Percentiles rank a stretch among this genome's conserved stretches.
These are phyloP conservation scores for Amblyornis subalaris DNA, from an alignment of 2,113 vertebrate species.

Conservation along the genomic window DNA sequence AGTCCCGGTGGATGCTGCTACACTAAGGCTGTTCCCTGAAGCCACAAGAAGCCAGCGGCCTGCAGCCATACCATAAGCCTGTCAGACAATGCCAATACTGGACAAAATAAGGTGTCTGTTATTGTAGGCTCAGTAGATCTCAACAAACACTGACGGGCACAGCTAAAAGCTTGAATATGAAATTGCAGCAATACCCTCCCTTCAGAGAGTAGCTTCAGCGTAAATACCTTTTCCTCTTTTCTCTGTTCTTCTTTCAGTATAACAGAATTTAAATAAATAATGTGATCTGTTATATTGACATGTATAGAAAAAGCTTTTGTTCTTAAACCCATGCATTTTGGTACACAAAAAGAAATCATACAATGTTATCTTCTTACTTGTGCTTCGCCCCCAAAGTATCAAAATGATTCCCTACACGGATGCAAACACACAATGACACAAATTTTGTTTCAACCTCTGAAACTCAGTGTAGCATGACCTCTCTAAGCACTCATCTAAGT, in stretches of 20 bases:
- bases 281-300: fast-evolving
- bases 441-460: conserved; percentile 6
- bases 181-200: background rate
- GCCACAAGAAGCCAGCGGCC: background rate
- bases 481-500: background rate
- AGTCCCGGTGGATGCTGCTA: background rate
- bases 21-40: background rate
- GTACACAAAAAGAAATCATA: background rate
- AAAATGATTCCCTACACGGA: background rate
- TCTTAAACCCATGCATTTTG: background rate
- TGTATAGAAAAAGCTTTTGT: background rate
- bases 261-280: background rate
- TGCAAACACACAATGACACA: background rate
- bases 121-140: background rate
- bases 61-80: background rate
- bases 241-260: background rate
- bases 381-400: background rate
- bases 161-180: background rate
- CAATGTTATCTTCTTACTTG: background rate
- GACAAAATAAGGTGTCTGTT: background rate
- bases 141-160: background rate
- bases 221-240: background rate
- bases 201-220: background rate
- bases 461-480: background rate
- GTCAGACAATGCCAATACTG: background rate